Percentiles rank a stretch among this genome's conserved stretches.
Conservation (phyloP, 1,140 invertebrate species). For the Agrypnia vestita region DNA sequence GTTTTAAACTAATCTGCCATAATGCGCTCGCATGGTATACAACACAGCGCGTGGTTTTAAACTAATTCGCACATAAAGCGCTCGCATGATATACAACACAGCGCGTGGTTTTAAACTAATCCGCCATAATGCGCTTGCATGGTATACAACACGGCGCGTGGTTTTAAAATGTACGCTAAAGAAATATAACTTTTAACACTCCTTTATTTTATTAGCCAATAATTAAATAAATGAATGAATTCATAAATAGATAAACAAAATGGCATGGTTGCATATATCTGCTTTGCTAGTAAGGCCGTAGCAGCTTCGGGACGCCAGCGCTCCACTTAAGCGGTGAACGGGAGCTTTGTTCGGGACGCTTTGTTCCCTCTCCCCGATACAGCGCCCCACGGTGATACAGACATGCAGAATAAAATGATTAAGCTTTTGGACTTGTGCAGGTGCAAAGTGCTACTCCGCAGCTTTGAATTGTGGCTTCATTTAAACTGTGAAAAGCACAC, state of each 20-base stretch:
- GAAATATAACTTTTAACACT: too few species aligned
- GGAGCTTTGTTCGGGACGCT: conserved; percentile 3
- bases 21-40: too few species aligned
- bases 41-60: too few species aligned
- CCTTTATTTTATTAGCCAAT: neutral
- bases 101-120: too few species aligned
- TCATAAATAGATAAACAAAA: neutral
- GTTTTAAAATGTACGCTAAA: too few species aligned
- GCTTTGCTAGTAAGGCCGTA: neutral
- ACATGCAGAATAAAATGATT: neutral
- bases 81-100: too few species aligned
- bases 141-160: too few species aligned
- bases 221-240: neutral
- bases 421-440: neutral
- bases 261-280: neutral
- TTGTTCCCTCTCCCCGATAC: conserved; percentile 16
- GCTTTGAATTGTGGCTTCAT: too few species aligned
- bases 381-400: neutral
- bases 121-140: too few species aligned
- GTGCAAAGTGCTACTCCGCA: neutral
- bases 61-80: too few species aligned
- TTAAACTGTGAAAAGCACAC: too few species aligned
- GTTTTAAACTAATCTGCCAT: too few species aligned
- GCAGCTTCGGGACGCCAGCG: neutral
- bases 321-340: conserved; percentile 1